Evolutionary conservation across 2,888 invertebrate species (phyloP), one percentile per base, ranked within the genome.

Genomic region (Epistrophella euchroma): DNA sequence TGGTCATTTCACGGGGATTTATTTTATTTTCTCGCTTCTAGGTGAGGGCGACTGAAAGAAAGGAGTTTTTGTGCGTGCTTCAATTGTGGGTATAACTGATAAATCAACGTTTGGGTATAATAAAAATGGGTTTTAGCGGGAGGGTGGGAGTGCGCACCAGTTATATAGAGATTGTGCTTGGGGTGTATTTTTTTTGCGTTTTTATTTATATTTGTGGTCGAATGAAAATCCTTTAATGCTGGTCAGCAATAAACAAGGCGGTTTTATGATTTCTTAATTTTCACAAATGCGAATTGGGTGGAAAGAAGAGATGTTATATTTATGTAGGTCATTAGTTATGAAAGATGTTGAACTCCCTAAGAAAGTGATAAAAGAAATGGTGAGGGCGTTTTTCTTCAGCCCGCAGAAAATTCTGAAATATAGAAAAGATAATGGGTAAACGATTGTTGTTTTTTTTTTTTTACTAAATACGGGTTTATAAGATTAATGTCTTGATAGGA

Each of bases 191-290:
- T 62, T 43, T 43, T 28, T 28, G 5, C 13, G 45, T 45, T 55
- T 66, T 75, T 70, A 55, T 28, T 64, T 64, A 17, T 17, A 55
- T 66, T 75, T 71, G 66, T 28, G 68, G 66, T 15, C 9, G 4
- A 25, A 32, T 35, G 32, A 62, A 32, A 28, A 13, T 66, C 52
- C 40, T 74, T 22, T 58, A 56, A 78, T 79, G 73, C 70, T 50
- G 74, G 71, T 68, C 79, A 76, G 76, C 73, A 72, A 72, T 81
- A 81, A 85, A 76, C 72, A 76, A 40, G 66, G 25, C 22, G 62
- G 45, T 81, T 85, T 85, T 81, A 85, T 81, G 85, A 85, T 81
- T 81, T 85, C 81, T 85, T 85, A 85, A 85, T 85, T 81, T 81
- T 68, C 76, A 62, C 37, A 52, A 68, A 52, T 50, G 60, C 32